These are phyloP conservation scores for Cyclophora punctaria DNA, from an alignment of 2,888 invertebrate species.

Conservation along the genomic window DNA sequence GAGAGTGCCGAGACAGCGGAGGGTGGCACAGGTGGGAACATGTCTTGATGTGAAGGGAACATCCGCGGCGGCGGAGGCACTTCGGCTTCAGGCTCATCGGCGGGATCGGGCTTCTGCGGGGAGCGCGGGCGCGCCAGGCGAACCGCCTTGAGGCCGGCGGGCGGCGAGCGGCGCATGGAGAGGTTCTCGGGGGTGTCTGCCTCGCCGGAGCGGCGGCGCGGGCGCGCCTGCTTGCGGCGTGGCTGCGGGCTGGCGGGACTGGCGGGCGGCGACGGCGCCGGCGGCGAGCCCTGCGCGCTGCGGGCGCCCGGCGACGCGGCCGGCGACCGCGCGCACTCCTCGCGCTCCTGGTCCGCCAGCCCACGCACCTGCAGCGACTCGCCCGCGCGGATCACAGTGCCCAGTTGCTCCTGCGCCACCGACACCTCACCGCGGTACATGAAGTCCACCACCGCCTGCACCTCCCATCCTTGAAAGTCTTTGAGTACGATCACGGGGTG, in stretches of 20 bases:
- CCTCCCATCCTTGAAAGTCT: slow-evolving; percentile 91
- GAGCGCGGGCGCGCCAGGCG: slow-evolving; percentile 57
- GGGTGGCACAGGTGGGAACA: slow-evolving; percentile 81
- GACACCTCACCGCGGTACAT: slow-evolving; percentile 96
- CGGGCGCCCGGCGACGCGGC: slow-evolving; percentile 57
- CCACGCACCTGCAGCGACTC: slow-evolving; percentile 90
- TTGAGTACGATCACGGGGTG: slow-evolving; percentile 94
- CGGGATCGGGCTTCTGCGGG: slow-evolving; percentile 52
- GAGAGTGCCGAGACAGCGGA: slow-evolving; percentile 84
- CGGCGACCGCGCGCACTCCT: slow-evolving; percentile 54
- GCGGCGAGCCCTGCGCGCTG: slow-evolving; percentile 60
- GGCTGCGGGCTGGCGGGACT: slow-evolving; percentile 87
- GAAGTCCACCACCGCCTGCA: slow-evolving; percentile 92
- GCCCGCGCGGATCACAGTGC: slow-evolving; percentile 89
- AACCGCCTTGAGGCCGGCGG: slow-evolving; percentile 57
- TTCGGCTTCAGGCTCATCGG: slow-evolving; percentile 62
- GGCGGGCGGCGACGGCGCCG: slow-evolving; percentile 63
- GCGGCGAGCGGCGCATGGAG: slow-evolving; percentile 74
- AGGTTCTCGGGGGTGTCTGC: slow-evolving; percentile 75
- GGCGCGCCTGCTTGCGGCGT: slow-evolving; percentile 89
- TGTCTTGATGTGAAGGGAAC: slow-evolving; percentile 76
- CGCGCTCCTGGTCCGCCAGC: slow-evolving; percentile 79
- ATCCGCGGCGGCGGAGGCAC: slow-evolving; percentile 74
- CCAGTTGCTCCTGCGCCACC: slow-evolving; percentile 88
- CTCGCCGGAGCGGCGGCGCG: slow-evolving; percentile 88